Evolutionary conservation across 1,140 invertebrate species (phyloP), one percentile per base, ranked within the genome.

Genomic region (Anoplophora glabripennis): DNA sequence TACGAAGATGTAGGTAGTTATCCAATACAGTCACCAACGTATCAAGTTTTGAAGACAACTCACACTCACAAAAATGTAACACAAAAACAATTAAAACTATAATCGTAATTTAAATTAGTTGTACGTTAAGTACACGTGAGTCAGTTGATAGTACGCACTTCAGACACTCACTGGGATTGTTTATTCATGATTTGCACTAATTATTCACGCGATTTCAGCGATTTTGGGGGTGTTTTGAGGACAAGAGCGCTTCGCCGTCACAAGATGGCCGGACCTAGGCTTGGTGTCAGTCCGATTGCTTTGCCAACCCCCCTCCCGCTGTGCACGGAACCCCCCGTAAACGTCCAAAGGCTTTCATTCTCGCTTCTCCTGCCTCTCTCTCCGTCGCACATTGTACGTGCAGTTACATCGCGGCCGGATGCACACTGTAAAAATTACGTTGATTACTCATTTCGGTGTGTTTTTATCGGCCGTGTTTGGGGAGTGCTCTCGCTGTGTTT

Each of bases 271-370:
- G 72, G 72, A 73, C 71, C 72, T 74, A 74, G 72, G 72, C 72
- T 74, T 74, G 72, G 72, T 74, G 72, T 74, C 72, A 74, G 72
- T 74, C 72, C 72, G 72, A 74, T 74, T 74, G 72, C 72, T 74
- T 68, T 72, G 71, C 72, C 65, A 72, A 70, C 70, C 71, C 67
- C 65, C 65, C 70, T 69, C 70, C 69, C 67, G 65, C 67, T 62
- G 70, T 71, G 69, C 72, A 72, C 70, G 70, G 71, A 70, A 69
- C 70, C 65, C 71, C 71, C 70, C 72, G 67, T 64, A 69, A 68
- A 67, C 71, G 63, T 72, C 72, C 70, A 68, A 63, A 65, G 65
- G 68, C 64, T 72, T 69, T 71, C 69, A 72, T 71, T 70, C 69
- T 73, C 71, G 70, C 71, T 72, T 70, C 66, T 71, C 65, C 66